A percentile compares a stretch with the other conserved stretches of the same genome.
These are phyloP conservation scores for Peromyscus eremicus DNA, from an alignment of 2,797 vertebrate species.

Conservation along the genomic window DNA sequence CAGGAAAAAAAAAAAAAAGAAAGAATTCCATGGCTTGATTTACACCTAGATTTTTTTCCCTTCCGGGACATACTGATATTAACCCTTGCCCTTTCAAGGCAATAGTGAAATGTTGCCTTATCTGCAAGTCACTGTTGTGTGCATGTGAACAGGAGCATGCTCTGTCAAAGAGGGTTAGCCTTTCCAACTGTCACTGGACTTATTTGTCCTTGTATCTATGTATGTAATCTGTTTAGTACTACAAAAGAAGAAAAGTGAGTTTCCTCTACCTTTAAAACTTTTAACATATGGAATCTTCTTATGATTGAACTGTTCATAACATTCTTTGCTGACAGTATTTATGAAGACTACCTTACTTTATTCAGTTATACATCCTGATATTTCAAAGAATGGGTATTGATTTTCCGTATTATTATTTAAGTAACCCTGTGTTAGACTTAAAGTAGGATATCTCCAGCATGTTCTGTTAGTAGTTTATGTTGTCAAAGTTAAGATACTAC, in stretches of 20 bases:
- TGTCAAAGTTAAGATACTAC: constrained; percentile 58
- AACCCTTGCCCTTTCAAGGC: constrained; percentile 79
- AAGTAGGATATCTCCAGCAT: constrained; percentile 23
- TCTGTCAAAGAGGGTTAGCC: constrained; percentile 90
- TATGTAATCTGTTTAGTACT: constrained; percentile 54
- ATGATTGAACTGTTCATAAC: constrained; percentile 70
- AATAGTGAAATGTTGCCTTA: constrained; percentile 72
- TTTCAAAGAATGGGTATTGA: constrained; percentile 45
- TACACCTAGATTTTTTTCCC: constrained; percentile 78
- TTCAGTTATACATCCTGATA: constrained; percentile 58
- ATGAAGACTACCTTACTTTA: constrained; percentile 66
- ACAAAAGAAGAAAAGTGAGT: not conserved
- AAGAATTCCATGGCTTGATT: constrained; percentile 73
- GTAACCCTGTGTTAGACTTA: constrained; percentile 57
- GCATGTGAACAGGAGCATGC: constrained; percentile 92
- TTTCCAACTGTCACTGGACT: constrained; percentile 55
- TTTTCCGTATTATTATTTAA: constrained; percentile 60
- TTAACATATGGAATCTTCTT: constrained; percentile 79
- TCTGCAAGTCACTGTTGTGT: constrained; percentile 73
- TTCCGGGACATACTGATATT: constrained; percentile 59
- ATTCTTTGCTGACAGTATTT: constrained; percentile 68
- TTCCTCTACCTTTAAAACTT: constrained; percentile 74
- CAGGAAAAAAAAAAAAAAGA: constrained; percentile 61
- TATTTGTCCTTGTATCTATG: constrained; percentile 69
- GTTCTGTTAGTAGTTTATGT: constrained; percentile 52